phyloP scores from a whole-genome alignment of 2,113 vertebrate species.

The Probosciger aterrimus region DNA sequence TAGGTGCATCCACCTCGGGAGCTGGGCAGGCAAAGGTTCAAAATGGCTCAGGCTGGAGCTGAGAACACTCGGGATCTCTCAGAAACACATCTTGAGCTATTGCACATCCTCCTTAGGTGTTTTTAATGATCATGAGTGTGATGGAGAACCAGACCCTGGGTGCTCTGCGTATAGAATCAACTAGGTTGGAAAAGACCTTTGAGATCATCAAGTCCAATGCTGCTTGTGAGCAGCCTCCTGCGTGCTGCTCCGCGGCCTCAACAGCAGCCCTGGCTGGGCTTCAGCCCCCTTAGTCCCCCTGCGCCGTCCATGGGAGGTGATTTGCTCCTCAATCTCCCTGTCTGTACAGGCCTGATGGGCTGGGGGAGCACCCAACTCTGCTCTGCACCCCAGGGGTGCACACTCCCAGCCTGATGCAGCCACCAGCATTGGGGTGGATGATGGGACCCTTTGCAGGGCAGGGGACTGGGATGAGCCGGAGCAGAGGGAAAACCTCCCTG shows the following conservation, averaged over 20 bases:
- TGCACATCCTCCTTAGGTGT: neutral
- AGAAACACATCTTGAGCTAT: neutral
- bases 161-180: neutral
- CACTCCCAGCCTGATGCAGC: neutral
- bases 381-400: neutral
- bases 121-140: rapidly evolving
- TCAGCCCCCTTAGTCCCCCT: rapidly evolving
- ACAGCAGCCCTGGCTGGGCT: neutral
- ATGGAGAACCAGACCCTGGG: neutral
- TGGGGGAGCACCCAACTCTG: rapidly evolving
- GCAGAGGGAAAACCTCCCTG: neutral
- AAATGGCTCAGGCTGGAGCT: too few relatives aligned
- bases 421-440: rapidly evolving
- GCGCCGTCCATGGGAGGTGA: rapidly evolving
- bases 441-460: neutral
- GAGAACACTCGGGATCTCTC: neutral
- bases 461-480: rapidly evolving
- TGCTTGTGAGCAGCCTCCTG: neutral
- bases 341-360: rapidly evolving
- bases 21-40: neutral
- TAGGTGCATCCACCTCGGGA: neutral
- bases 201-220: neutral
- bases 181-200: neutral
- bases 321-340: rapidly evolving
- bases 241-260: rapidly evolving